These are phyloP conservation scores for Noctuana brunneofusca DNA, from an alignment of 2,888 invertebrate species.

Conservation along the genomic window DNA sequence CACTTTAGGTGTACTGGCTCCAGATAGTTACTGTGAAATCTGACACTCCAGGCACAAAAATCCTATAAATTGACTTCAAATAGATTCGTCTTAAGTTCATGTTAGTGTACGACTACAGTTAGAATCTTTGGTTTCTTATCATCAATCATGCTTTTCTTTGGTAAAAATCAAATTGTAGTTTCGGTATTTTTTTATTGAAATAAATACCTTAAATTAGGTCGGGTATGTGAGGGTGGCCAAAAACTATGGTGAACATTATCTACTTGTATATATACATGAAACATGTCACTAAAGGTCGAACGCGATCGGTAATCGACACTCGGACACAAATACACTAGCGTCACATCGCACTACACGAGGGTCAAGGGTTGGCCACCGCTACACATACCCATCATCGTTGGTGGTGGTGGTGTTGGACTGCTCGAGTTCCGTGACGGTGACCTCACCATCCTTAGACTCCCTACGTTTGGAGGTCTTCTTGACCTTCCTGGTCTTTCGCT, in stretches of 20 bases:
- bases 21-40: constrained; percentile 14
- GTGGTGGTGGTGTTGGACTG: constrained; percentile 85
- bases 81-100: not conserved
- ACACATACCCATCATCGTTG: constrained; percentile 93
- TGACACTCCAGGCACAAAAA: constrained; percentile 11
- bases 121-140: not conserved
- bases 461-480: constrained; percentile 91
- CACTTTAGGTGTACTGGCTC: not conserved
- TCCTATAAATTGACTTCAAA: no score
- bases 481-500: constrained; percentile 96
- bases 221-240: constrained; percentile 83
- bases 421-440: constrained; percentile 91
- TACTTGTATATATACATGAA: constrained; percentile 42
- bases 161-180: not conserved
- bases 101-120: not conserved
- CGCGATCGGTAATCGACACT: constrained; percentile 64
- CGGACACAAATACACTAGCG: constrained; percentile 64
- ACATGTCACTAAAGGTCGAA: constrained; percentile 59
- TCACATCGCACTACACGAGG: constrained; percentile 55
- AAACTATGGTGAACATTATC: constrained; percentile 24
- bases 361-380: constrained; percentile 81
- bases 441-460: constrained; percentile 89
- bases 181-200: constrained; percentile 25
- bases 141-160: not conserved
- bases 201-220: constrained; percentile 77